Evolutionary conservation across 2,113 vertebrate species (phyloP).

Genomic region (Eclectus roratus): DNA sequence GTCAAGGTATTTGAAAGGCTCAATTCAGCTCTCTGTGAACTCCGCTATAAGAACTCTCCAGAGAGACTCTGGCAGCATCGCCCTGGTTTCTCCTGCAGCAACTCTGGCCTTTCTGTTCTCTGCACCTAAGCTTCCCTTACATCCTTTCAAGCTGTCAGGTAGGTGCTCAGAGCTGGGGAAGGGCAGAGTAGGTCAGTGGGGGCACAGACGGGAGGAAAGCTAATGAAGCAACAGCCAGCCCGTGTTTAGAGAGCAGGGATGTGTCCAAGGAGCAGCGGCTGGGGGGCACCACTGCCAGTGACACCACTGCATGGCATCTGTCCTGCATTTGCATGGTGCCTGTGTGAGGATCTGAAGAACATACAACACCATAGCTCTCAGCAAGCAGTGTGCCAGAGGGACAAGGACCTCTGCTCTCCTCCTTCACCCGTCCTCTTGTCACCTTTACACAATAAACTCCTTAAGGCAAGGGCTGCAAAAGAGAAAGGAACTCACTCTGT

Average conservation of each 20-base stretch:
- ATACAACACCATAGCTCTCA: background rate
- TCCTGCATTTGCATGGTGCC: accelerated
- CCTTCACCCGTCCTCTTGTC: background rate
- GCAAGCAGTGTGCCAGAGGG: background rate
- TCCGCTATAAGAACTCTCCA: background rate
- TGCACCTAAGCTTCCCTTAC: background rate
- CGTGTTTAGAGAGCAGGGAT: background rate
- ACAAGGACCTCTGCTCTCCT: background rate
- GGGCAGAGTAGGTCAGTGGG: background rate
- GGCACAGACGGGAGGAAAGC: background rate
- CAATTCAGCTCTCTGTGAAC: background rate
- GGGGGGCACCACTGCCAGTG: background rate
- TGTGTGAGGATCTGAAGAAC: accelerated
- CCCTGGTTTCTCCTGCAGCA: background rate
- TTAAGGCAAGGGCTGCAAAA: constrained; percentile 41
- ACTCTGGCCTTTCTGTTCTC: background rate
- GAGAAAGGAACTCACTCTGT: constrained; percentile 13
- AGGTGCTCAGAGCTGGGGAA: background rate
- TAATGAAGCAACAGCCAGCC: background rate
- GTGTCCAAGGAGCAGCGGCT: accelerated
- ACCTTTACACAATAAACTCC: constrained; percentile 68
- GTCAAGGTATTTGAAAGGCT: background rate
- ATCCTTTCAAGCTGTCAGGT: background rate
- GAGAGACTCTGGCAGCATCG: background rate
- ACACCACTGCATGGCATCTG: background rate